Conservation (phyloP, 2,888 invertebrate species). For the Galerucella nymphaeae region DNA sequence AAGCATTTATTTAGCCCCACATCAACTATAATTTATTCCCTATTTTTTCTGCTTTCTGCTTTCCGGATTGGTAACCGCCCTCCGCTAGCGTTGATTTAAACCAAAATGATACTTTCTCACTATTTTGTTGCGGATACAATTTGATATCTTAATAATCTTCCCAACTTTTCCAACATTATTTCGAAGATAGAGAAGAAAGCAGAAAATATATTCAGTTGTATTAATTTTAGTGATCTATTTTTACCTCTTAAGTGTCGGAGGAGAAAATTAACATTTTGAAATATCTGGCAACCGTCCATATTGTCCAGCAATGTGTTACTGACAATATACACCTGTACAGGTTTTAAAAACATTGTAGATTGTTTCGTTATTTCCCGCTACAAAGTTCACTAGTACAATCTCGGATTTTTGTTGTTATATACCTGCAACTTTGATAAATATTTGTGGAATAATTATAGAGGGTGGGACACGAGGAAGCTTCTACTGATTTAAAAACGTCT, state of each 20-base stretch:
- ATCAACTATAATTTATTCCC: too few relatives aligned
- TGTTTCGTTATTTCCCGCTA: conserved; percentile 8
- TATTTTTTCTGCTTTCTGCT: too few relatives aligned
- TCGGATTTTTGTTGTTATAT: not conserved
- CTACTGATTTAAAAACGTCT: too few relatives aligned
- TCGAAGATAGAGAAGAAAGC: not conserved
- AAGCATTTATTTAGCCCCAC: too few relatives aligned
- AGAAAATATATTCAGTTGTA: not conserved
- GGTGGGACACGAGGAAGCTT: too few relatives aligned
- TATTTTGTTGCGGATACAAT: not conserved
- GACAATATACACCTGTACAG: conserved; percentile 34
- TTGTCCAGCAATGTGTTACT: conserved; percentile 15
- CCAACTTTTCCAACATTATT: not conserved
- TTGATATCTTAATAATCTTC: not conserved
- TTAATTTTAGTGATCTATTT: conserved; percentile 28
- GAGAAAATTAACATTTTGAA: conserved; percentile 28
- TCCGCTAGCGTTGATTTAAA: too few relatives aligned
- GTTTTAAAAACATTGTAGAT: conserved; percentile 20
- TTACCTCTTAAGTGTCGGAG: conserved; percentile 23
- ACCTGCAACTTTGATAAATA: too few relatives aligned
- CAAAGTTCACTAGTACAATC: not conserved
- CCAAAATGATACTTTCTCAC: too few relatives aligned
- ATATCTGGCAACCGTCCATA: conserved; percentile 35
- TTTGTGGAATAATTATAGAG: too few relatives aligned
- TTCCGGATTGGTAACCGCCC: too few relatives aligned